Conservation (phyloP, 1,140 invertebrate genomes). For the Platorchestia sp. region DNA sequence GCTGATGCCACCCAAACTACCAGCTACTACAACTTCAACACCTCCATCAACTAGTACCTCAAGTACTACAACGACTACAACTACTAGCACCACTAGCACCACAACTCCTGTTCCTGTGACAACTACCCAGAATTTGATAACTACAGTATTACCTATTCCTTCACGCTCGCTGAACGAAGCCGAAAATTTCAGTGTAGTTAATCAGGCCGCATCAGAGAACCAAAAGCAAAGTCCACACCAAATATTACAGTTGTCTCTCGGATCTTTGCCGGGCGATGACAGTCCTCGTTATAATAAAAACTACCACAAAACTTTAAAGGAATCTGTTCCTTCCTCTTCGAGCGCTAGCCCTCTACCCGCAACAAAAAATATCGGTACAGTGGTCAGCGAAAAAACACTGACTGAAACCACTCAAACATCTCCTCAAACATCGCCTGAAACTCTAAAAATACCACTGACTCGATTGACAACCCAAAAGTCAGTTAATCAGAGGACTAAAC, state of each 20-base stretch:
- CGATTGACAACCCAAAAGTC: not conserved
- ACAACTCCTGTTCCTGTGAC: not conserved
- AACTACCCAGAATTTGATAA: not conserved
- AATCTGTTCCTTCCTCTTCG: not conserved
- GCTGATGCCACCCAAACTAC: not conserved
- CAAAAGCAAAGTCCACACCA: not conserved
- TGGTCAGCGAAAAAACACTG: not conserved
- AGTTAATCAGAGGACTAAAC: not conserved
- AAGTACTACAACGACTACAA: not conserved
- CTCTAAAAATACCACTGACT: not conserved
- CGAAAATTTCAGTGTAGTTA: not conserved
- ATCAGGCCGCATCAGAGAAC: not conserved
- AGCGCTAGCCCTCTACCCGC: not conserved
- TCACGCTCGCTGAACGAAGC: not conserved
- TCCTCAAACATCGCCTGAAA: not conserved
- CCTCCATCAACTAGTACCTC: not conserved
- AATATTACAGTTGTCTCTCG: slow-evolving; percentile 4
- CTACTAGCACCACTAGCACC: not conserved
- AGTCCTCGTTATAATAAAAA: slow-evolving; percentile 42
- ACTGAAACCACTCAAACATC: not conserved
- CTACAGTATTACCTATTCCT: not conserved
- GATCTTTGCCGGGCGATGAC: slow-evolving; percentile 15
- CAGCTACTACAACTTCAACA: not conserved
- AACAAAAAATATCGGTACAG: not conserved
- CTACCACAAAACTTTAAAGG: not conserved